These are phyloP conservation scores for Aporophyla lueneburgensis DNA, from an alignment of 2,888 invertebrate genomes.

Conservation along the genomic window DNA sequence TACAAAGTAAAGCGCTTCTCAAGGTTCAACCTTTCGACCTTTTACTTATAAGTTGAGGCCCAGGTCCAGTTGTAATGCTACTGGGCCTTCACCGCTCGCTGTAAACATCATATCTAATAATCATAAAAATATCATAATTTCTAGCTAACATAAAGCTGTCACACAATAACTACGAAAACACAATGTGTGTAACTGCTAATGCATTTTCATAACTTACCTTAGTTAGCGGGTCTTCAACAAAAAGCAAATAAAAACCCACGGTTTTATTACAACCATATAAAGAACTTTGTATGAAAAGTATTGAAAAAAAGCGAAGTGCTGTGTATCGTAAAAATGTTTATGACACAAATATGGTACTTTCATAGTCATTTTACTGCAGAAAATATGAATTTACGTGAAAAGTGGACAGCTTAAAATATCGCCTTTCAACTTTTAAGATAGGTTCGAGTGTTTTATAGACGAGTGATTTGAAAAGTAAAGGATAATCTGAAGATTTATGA, in stretches of 20 bases:
- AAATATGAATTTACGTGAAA: conserved; percentile 42
- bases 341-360: conserved; percentile 56
- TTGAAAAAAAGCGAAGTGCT: conserved; percentile 54
- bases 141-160: neutral
- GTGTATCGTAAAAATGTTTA: conserved; percentile 62
- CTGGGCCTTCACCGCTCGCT: no score
- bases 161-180: neutral
- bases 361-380: conserved; percentile 52
- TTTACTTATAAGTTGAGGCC: no score
- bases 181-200: neutral
- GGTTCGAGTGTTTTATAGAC: conserved; percentile 2
- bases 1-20: no score
- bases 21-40: no score
- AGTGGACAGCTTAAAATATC: conserved; percentile 30
- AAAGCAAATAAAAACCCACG: conserved; percentile 41
- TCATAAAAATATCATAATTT: neutral
- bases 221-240: conserved; percentile 15
- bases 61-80: no score
- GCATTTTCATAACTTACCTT: conserved; percentile 9
- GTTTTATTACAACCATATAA: conserved; percentile 59
- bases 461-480: conserved; percentile 22
- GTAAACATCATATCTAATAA: no score
- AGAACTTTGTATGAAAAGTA: conserved; percentile 51
- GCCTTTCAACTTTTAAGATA: conserved; percentile 22
- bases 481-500: neutral